Conservation (phyloP, 2,888 invertebrate species). For the Melanophora roralis region DNA sequence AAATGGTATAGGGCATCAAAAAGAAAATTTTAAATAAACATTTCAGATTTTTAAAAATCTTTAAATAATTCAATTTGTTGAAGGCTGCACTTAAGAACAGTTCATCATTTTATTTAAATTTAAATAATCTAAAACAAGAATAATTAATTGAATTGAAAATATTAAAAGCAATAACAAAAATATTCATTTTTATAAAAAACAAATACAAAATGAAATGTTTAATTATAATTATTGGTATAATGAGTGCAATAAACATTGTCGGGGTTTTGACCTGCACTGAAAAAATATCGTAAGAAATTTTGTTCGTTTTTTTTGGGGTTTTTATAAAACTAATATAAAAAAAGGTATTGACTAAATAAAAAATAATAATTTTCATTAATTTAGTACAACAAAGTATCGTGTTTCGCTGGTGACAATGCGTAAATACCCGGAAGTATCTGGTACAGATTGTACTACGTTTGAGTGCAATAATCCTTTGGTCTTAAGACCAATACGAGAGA, state of each 20-base stretch:
- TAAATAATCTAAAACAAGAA: background rate
- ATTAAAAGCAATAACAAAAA: conserved; percentile 4
- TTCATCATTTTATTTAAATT: conserved; percentile 17
- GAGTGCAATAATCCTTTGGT: conserved; percentile 69
- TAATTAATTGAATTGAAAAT: background rate
- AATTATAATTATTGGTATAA: conserved; percentile 27
- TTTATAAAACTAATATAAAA: no score
- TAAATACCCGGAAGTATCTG: conserved; percentile 64
- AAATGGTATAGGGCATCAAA: no score
- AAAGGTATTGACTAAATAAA: background rate
- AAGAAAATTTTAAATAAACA: conserved; percentile 3
- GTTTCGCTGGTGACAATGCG: conserved; percentile 71
- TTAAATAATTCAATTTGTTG: conserved; percentile 47
- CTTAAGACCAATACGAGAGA: conserved; percentile 69
- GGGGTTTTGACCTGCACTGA: conserved; percentile 67
- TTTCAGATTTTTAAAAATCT: conserved; percentile 25
- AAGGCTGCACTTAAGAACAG: conserved; percentile 55
- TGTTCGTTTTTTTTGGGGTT: background rate
- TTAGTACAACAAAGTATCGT: conserved; percentile 69
- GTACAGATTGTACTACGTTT: conserved; percentile 35
- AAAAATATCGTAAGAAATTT: conserved; percentile 70
- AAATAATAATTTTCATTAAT: background rate
- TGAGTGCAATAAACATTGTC: conserved; percentile 45
- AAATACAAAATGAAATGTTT: conserved; percentile 51
- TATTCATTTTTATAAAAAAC: background rate